phyloP scores from a whole-genome alignment of 2,113 vertebrate genomes.

The Xenus cinereus region DNA sequence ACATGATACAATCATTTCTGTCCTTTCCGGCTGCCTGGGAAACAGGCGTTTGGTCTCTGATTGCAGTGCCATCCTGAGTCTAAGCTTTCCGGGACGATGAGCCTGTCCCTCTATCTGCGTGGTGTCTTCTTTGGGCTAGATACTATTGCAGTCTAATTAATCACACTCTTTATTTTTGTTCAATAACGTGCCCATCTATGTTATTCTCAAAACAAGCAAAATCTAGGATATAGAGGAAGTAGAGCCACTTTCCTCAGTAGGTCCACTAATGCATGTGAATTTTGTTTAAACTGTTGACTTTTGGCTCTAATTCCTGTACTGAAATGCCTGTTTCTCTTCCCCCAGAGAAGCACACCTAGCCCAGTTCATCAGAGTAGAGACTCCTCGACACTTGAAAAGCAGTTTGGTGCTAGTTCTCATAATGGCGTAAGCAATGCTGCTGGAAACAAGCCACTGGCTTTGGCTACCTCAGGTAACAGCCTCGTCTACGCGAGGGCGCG shows the following conservation, averaged over 20 bases:
- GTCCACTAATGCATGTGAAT: not conserved
- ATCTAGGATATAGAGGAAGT: not conserved
- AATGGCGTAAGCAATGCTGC: slow-evolving; percentile 75
- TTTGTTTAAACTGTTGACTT: not conserved
- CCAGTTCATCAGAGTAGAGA: slow-evolving; percentile 86
- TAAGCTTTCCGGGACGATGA: not conserved
- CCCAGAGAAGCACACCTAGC: slow-evolving; percentile 94
- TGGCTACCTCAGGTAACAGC: slow-evolving; percentile 76
- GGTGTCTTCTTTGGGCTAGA: not conserved
- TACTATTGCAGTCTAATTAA: not conserved
- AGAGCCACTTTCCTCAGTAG: not conserved
- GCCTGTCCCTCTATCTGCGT: not conserved
- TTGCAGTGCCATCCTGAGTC: not conserved
- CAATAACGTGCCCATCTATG: not conserved
- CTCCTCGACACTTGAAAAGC: slow-evolving; percentile 78
- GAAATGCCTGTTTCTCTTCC: slow-evolving; percentile 18
- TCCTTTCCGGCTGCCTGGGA: not conserved
- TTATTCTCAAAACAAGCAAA: not conserved
- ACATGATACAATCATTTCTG: rapidly evolving
- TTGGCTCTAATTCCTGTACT: not conserved
- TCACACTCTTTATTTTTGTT: not conserved
- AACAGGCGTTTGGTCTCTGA: not conserved
- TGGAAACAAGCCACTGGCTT: slow-evolving; percentile 73
- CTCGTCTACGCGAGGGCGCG: not conserved
- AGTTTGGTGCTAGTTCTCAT: slow-evolving; percentile 77